A percentile compares a stretch with the other conserved stretches of the same genome.
Evolutionary conservation across 1,140 invertebrate species (phyloP).

Genomic region (Brachionus sp.): DNA sequence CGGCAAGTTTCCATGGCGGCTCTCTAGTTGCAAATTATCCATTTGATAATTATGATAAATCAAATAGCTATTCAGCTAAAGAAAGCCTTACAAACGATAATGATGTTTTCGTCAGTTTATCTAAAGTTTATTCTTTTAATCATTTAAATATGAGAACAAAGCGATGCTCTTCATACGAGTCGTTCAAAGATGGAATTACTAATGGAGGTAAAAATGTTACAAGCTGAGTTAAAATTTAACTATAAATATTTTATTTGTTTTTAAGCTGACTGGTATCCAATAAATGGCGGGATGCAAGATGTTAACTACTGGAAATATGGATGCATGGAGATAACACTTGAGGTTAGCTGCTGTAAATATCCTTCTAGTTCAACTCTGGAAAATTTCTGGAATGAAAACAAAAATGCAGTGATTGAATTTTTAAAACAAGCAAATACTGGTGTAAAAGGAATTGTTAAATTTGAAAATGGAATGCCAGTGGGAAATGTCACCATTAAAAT

Average conservation of each 20-base stretch:
- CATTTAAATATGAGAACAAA: slow-evolving; percentile 13
- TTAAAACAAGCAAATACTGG: slow-evolving; percentile 16
- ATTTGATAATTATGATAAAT: slow-evolving; percentile 38
- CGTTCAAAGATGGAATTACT: slow-evolving; percentile 23
- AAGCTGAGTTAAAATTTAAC: background rate
- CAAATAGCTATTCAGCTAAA: background rate
- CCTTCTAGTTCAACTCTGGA: slow-evolving; percentile 61
- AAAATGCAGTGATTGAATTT: slow-evolving; percentile 15
- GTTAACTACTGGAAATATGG: slow-evolving; percentile 96
- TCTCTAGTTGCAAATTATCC: slow-evolving; percentile 86
- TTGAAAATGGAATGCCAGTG: slow-evolving; percentile 26
- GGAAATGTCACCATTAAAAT: background rate
- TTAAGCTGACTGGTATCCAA: slow-evolving; percentile 31
- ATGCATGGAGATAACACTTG: slow-evolving; percentile 95
- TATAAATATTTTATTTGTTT: background rate
- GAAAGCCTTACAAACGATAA: slow-evolving; percentile 14
- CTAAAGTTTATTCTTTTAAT: slow-evolving; percentile 27
- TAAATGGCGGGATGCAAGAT: slow-evolving; percentile 82
- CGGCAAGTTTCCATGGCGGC: slow-evolving; percentile 91
- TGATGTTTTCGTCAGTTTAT: slow-evolving; percentile 1
- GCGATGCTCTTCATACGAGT: background rate
- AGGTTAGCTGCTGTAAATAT: slow-evolving; percentile 94
- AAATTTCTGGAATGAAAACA: slow-evolving; percentile 16
- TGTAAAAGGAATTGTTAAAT: slow-evolving; percentile 43
- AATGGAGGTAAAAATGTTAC: slow-evolving; percentile 16